Conservation (phyloP, 2,888 invertebrate species). For the Epistrophe eligans region DNA sequence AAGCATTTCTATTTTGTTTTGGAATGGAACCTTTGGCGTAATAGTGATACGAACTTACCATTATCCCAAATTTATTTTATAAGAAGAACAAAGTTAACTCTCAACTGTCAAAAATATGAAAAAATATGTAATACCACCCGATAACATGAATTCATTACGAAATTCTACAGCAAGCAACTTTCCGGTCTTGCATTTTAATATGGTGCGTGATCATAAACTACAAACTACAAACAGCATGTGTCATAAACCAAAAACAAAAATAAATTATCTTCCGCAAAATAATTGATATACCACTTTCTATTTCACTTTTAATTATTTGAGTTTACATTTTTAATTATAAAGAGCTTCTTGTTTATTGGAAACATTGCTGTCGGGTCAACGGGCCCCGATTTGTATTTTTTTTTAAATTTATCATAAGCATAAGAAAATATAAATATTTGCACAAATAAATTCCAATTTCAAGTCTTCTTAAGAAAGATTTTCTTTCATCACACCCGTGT, state of each 20-base stretch:
- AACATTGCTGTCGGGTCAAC: not conserved
- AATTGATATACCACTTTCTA: conserved; percentile 17
- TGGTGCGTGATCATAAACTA: conserved; percentile 4
- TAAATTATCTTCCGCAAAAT: not conserved
- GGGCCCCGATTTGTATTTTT: not conserved
- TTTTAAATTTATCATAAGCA: no score
- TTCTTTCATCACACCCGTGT: not conserved
- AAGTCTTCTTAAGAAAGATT: not conserved
- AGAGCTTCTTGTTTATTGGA: not conserved
- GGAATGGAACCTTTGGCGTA: no score
- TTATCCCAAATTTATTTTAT: no score
- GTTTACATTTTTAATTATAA: not conserved
- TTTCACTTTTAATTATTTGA: conserved; percentile 24
- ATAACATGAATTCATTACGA: not conserved
- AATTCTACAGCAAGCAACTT: not conserved
- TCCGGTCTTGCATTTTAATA: not conserved
- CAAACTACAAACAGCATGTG: not conserved
- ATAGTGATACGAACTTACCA: no score
- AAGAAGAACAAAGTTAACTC: no score
- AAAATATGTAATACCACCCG: not conserved
- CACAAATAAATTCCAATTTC: not conserved
- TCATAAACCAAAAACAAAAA: not conserved
- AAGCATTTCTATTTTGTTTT: no score
- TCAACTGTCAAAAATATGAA: not conserved
- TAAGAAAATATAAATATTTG: not conserved